Evolutionary conservation across 2,797 vertebrate species (phyloP).

Genomic region (Coracias cyanogaster): DNA sequence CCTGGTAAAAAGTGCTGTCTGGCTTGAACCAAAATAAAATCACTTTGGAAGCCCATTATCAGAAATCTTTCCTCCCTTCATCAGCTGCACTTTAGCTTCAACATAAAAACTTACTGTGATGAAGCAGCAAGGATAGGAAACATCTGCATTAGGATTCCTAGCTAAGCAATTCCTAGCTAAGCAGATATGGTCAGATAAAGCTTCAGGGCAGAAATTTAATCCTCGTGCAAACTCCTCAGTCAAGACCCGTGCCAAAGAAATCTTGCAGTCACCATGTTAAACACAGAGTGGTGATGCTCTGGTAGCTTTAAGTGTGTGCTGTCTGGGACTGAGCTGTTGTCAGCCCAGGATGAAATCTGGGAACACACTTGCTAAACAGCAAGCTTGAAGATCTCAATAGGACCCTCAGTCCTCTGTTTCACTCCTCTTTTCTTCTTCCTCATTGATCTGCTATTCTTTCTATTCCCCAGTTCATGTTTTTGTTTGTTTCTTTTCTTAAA

Average conservation of each 20-base stretch:
- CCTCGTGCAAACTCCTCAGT: background rate
- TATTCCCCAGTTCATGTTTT: background rate
- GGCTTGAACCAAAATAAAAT: background rate
- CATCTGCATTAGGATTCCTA: background rate
- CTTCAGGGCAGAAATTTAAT: background rate
- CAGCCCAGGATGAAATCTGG: background rate
- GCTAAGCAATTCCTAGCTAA: background rate
- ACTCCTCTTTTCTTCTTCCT: background rate
- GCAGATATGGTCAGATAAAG: background rate
- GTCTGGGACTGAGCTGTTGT: background rate
- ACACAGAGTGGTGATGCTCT: background rate
- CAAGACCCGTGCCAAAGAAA: background rate
- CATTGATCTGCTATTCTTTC: background rate
- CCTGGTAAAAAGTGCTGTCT: background rate
- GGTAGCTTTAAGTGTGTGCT: background rate
- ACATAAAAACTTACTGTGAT: background rate
- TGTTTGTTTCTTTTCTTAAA: too few species aligned
- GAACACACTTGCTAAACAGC: background rate
- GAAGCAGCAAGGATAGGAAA: background rate
- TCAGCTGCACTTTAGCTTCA: background rate
- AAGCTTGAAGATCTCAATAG: background rate
- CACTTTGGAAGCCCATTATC: background rate
- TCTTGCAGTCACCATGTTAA: background rate
- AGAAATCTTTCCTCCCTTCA: background rate
- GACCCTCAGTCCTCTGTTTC: background rate